These are phyloP conservation scores for Cetonia aurata DNA, from an alignment of 2,888 invertebrate genomes.

Conservation along the genomic window DNA sequence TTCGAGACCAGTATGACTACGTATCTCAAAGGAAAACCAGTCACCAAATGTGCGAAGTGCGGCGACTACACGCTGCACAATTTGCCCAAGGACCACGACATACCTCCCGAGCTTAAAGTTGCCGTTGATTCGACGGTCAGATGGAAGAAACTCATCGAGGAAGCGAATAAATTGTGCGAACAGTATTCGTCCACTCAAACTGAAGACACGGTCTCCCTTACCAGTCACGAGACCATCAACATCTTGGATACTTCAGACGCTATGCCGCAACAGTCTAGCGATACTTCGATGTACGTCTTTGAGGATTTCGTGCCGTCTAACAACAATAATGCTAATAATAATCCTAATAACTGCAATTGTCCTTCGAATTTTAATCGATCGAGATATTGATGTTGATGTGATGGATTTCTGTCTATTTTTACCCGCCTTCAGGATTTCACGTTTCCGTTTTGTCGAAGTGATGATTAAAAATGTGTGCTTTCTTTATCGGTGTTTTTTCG, in stretches of 20 bases:
- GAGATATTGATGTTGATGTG: neutral
- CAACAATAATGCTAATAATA: conserved; percentile 8
- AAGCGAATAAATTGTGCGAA: conserved; percentile 50
- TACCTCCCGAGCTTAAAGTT: conserved; percentile 48
- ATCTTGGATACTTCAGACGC: conserved; percentile 39
- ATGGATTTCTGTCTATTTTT: neutral
- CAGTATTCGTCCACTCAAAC: conserved; percentile 29
- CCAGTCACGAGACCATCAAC: conserved; percentile 47
- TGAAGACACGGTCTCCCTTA: conserved; percentile 35
- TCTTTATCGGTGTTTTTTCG: conserved; percentile 1
- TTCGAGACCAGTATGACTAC: conserved; percentile 48
- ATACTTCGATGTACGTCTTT: conserved; percentile 42
- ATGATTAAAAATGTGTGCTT: neutral
- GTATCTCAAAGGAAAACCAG: conserved; percentile 50
- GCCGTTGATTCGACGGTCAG: conserved; percentile 48
- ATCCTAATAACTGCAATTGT: neutral
- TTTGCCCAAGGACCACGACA: conserved; percentile 50
- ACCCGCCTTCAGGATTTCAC: conserved; percentile 8
- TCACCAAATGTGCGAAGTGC: conserved; percentile 49
- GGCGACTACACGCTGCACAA: conserved; percentile 48
- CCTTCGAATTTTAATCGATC: neutral
- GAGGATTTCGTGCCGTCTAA: conserved; percentile 31
- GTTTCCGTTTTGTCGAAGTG: neutral
- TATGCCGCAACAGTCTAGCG: conserved; percentile 16
- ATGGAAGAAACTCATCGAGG: conserved; percentile 48